Evolutionary conservation across 2,888 invertebrate species (phyloP), one percentile per base, ranked within the genome.

Genomic region (Idaea biselata): DNA sequence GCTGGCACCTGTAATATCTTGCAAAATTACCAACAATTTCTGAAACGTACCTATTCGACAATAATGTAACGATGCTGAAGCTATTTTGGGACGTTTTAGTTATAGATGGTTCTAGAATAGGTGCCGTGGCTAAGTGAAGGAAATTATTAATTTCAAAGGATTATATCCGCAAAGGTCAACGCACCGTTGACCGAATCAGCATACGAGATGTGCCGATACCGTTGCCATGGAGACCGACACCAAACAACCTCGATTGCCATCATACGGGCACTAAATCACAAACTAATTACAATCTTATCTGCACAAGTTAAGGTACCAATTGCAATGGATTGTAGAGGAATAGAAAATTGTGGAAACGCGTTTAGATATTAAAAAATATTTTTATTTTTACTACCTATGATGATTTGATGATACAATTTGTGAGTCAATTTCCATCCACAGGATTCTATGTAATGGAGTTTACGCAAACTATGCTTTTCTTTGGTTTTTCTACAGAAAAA

Each of bases 191-290:
- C 84, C 84, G 80, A 82, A 81, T 82, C 80, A 71, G 76, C 78
- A 81, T 80, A 79, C 82, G 79, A 88, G 89, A 91, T 90, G 78
- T 73, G 66, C 64, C 83, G 91, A 91, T 91, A 91, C 74, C 56
- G 88, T 89, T 75, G 72, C 79, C 83, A 83, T 85, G 81, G 80
- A 66, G 74, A 89, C 86, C 59, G 72, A 72, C 65, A 63, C 81
- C 89, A 90, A 91, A 81, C 80, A 82, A 63, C 61, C 53, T 72
- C 68, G 65, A 59, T 60, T 55, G 32, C 61, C 63, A 65, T 60
- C 58, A 63, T 66, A 73, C 65, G 64, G 53, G 61, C 55, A 18
- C 53, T 44, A 57, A 18, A 18, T 53, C 25, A 18, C 63, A 68
- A 55, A 4, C 58, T 18, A 63, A 63, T 66, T 59, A 6, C 17